These are phyloP conservation scores for Mormyrops boulengeri DNA, from an alignment of 2,797 vertebrate species.

Conservation along the genomic window DNA sequence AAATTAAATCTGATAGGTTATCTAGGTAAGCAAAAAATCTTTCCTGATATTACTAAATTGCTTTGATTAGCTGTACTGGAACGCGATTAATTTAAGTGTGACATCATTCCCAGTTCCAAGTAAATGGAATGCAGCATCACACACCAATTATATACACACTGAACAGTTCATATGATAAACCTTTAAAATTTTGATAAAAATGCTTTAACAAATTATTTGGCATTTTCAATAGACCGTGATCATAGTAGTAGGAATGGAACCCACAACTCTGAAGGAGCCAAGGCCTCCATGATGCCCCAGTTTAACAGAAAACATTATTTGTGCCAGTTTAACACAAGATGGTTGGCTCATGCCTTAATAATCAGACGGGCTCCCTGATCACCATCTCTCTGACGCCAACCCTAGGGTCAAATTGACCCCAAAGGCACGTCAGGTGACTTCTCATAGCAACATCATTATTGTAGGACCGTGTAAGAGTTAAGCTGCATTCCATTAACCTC, in stretches of 20 bases:
- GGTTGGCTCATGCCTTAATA: neutral
- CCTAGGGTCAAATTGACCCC: neutral
- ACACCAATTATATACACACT: neutral
- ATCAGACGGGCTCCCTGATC: conserved; percentile 42
- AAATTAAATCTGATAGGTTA: neutral
- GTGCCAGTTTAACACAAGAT: neutral
- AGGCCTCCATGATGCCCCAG: neutral
- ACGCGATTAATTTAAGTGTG: neutral
- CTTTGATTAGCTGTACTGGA: neutral
- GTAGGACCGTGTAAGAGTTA: neutral
- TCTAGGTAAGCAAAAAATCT: neutral
- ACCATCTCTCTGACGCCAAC: conserved; percentile 14
- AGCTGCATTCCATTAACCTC: neutral
- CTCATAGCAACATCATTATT: neutral
- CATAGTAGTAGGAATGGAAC: neutral
- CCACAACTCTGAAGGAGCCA: neutral
- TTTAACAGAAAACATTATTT: conserved; percentile 17
- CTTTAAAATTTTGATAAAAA: neutral
- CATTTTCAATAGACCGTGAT: neutral
- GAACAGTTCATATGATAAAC: neutral
- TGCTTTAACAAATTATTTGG: neutral
- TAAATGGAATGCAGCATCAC: neutral
- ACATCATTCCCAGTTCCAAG: neutral
- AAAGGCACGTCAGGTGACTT: neutral
- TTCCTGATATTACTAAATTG: neutral